Evolutionary conservation across 2,888 invertebrate genomes (phyloP).

Genomic region (Anorthoa munda): DNA sequence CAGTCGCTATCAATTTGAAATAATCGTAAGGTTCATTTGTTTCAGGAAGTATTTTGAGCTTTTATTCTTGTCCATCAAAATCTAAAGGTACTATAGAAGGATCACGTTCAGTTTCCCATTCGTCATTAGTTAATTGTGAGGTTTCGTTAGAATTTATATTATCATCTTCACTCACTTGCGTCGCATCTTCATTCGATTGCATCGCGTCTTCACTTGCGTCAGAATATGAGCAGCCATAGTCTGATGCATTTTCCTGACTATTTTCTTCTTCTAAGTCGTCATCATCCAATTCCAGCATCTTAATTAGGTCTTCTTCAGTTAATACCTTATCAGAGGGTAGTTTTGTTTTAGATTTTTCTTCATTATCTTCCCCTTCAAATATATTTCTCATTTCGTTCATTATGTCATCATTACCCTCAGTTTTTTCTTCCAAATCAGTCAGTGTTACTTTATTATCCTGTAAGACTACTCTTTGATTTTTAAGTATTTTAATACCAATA

Average conservation of each 20-base stretch:
- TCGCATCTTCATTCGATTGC: constrained; percentile 9
- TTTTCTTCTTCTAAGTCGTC: constrained; percentile 28
- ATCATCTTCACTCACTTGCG: constrained; percentile 10
- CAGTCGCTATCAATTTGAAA: constrained; percentile 35
- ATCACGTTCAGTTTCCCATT: constrained; percentile 16
- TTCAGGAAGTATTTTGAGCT: constrained; percentile 10
- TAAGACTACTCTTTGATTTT: constrained; percentile 43
- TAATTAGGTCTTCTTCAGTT: constrained; percentile 49
- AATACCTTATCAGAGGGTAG: constrained; percentile 28
- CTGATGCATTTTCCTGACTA: constrained; percentile 10
- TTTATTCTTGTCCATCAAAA: constrained; percentile 10
- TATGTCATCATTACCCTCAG: constrained; percentile 20
- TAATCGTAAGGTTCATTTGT: constrained; percentile 30
- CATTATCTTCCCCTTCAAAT: constrained; percentile 43
- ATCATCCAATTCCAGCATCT: constrained; percentile 47
- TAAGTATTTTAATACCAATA: constrained; percentile 41
- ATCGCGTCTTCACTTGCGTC: constrained; percentile 22
- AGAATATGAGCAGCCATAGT: constrained; percentile 12
- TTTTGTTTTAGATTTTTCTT: constrained; percentile 38
- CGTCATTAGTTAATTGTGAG: constrained; percentile 1
- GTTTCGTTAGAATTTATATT: constrained; percentile 11
- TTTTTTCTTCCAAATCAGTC: constrained; percentile 17
- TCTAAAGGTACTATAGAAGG: constrained; percentile 2
- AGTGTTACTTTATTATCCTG: constrained; percentile 37
- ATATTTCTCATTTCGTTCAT: constrained; percentile 51